Evolutionary conservation across 2,888 invertebrate species (phyloP).

Genomic region (Mamestra brassicae): DNA sequence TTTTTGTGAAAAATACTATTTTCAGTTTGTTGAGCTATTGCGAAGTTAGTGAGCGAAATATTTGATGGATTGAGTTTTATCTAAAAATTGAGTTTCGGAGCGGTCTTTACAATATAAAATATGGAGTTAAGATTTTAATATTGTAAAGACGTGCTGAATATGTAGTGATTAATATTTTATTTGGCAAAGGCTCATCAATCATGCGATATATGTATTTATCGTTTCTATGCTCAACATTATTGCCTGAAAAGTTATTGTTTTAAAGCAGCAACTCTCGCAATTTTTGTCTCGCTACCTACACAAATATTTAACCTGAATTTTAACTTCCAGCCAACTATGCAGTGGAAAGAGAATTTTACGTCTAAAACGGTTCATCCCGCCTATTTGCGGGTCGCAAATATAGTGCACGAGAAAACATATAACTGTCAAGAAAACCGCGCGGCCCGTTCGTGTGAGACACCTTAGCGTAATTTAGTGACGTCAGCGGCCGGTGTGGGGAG

Average conservation of each 20-base stretch:
- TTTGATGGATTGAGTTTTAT: slow-evolving; percentile 45
- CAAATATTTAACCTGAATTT: slow-evolving; percentile 4
- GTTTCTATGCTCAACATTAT: slow-evolving; percentile 1
- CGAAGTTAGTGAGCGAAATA: slow-evolving; percentile 22
- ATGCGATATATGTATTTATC: slow-evolving; percentile 2
- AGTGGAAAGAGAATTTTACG: slow-evolving; percentile 12
- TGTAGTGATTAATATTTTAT: slow-evolving; percentile 7
- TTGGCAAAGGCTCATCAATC: slow-evolving; percentile 34
- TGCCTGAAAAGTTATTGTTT: slow-evolving; percentile 3
- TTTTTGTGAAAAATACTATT: slow-evolving; percentile 11
- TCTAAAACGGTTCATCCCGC: slow-evolving; percentile 5
- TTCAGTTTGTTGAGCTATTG: slow-evolving; percentile 14
- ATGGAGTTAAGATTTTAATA: background rate
- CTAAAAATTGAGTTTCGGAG: background rate
- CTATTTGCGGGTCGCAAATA: slow-evolving; percentile 74
- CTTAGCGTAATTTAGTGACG: slow-evolving; percentile 56
- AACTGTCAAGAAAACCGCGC: slow-evolving; percentile 71
- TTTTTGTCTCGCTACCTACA: background rate
- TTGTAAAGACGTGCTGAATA: background rate
- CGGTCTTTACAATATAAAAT: slow-evolving; percentile 18
- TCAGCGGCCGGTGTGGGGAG: slow-evolving; percentile 47
- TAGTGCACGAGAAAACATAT: slow-evolving; percentile 73
- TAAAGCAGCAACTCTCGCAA: background rate
- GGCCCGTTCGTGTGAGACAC: slow-evolving; percentile 66
- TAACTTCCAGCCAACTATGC: background rate